Conservation (phyloP, 1,140 invertebrate species). For the Araneus ventricosus region DNA sequence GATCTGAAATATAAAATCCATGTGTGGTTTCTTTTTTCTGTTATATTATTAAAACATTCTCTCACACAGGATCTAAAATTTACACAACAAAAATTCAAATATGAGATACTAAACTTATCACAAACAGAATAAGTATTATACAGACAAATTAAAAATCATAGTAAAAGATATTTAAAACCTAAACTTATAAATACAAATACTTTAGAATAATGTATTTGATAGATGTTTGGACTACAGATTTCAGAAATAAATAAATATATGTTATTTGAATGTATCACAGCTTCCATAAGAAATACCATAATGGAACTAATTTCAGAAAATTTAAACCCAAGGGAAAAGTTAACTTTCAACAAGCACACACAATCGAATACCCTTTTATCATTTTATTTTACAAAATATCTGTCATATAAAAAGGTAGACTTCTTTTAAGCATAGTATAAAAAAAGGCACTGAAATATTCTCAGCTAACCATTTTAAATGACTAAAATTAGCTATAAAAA, state of each 20-base stretch:
- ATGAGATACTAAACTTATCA: not conserved
- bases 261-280: slow-evolving; percentile 27
- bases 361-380: not conserved
- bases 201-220: not conserved
- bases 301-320: not conserved
- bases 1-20: not conserved
- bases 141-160: not conserved
- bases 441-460: slow-evolving; percentile 18
- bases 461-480: slow-evolving; percentile 6
- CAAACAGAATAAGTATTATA: not conserved
- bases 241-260: not conserved
- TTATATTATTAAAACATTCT: not conserved
- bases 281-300: slow-evolving; percentile 1
- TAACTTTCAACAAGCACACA: not conserved
- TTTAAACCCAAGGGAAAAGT: not conserved
- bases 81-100: not conserved
- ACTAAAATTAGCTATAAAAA: not conserved
- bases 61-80: not conserved
- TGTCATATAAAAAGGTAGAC: slow-evolving; percentile 20
- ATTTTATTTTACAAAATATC: slow-evolving; percentile 18
- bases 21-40: not conserved
- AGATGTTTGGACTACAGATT: not conserved
- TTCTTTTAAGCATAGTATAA: slow-evolving; percentile 16
- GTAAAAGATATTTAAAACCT: not conserved
- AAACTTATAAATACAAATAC: not conserved